These are phyloP conservation scores for Chlorocebus sabaeus DNA, from an alignment of 2,113 vertebrate species.

Conservation along the genomic window DNA sequence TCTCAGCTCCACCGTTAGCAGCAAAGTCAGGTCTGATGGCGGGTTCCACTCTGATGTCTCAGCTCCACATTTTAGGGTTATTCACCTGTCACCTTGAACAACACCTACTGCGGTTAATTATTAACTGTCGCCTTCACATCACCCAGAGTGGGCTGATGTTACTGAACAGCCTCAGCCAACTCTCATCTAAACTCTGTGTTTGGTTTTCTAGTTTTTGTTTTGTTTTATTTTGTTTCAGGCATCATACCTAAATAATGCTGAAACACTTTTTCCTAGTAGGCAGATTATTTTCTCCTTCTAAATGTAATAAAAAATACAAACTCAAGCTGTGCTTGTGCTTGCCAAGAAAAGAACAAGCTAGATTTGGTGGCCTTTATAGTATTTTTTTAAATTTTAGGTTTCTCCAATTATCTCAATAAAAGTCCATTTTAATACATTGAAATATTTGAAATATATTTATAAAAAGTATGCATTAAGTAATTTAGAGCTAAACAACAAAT, in stretches of 20 bases:
- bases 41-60: not conserved
- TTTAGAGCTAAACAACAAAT: not conserved
- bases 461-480: not conserved
- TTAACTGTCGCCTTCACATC: not conserved
- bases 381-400: not conserved
- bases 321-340: not conserved
- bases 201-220: not conserved
- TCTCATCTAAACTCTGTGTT: not conserved
- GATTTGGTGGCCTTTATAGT: not conserved
- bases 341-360: not conserved
- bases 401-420: not conserved
- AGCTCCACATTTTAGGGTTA: fast-evolving
- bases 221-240: not conserved
- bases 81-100: fast-evolving
- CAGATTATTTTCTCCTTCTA: not conserved
- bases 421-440: not conserved
- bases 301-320: not conserved
- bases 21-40: not conserved
- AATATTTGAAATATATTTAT: not conserved
- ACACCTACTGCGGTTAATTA: fast-evolving
- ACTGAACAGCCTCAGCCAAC: not conserved
- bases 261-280: not conserved
- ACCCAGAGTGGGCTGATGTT: no score
- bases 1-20: not conserved
- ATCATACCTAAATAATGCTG: not conserved